These are phyloP conservation scores for Rhodeus uyekii DNA, from an alignment of 2,797 vertebrate genomes.

Conservation along the genomic window DNA sequence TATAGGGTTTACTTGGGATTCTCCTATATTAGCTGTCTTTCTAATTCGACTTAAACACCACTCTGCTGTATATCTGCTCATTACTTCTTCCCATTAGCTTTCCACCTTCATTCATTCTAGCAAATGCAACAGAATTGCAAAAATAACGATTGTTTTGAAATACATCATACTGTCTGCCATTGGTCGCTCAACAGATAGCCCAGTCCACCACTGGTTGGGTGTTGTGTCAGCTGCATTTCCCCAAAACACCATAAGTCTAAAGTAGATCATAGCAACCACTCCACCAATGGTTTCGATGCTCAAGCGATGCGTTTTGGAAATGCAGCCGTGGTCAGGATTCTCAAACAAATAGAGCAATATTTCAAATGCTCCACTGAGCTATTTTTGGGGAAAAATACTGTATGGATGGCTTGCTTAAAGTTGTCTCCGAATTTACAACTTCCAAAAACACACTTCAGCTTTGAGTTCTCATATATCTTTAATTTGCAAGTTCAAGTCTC, in stretches of 20 bases:
- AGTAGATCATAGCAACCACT: neutral
- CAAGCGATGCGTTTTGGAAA: neutral
- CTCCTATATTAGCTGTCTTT: conserved; percentile 48
- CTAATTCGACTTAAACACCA: neutral
- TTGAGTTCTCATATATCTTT: neutral
- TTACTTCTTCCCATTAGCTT: neutral
- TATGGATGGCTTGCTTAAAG: neutral
- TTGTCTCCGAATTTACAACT: neutral
- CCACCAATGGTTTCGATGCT: neutral
- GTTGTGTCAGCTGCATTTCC: neutral
- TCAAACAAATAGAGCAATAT: neutral
- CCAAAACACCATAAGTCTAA: neutral
- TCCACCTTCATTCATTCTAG: neutral
- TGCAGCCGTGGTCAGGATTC: neutral
- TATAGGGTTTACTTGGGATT: conserved; percentile 60
- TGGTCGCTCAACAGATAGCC: neutral
- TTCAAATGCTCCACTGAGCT: neutral
- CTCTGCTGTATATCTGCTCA: neutral
- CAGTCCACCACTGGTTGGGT: neutral
- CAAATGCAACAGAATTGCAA: neutral
- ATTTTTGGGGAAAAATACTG: neutral
- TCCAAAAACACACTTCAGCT: neutral
- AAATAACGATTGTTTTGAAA: neutral
- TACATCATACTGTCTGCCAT: neutral
- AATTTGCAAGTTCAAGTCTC: neutral